phyloP scores from a whole-genome alignment of 2,888 invertebrate species.

The Eristalis arbustorum region DNA sequence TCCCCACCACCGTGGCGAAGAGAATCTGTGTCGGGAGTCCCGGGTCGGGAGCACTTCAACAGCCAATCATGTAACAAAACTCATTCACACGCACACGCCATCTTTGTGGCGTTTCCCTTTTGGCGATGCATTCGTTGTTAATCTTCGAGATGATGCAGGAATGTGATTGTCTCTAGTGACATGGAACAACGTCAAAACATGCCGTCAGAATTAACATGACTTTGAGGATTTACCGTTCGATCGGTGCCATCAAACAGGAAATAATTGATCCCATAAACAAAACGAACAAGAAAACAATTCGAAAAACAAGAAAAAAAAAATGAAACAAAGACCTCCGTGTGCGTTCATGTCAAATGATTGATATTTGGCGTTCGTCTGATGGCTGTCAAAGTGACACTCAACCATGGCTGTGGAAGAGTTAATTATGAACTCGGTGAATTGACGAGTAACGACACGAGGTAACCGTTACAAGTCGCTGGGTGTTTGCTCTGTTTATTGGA shows the following conservation, averaged over 20 bases:
- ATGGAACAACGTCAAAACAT: constrained; percentile 48
- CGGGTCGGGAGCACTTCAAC: constrained; percentile 33
- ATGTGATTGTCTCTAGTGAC: constrained; percentile 41
- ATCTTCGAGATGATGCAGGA: constrained; percentile 31
- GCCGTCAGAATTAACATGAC: constrained; percentile 59
- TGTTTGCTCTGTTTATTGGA: constrained; percentile 35
- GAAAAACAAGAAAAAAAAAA: neutral
- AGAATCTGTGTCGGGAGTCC: neutral
- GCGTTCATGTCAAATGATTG: constrained; percentile 30
- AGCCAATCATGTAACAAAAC: constrained; percentile 48
- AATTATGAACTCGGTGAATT: constrained; percentile 49
- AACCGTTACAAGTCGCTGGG: constrained; percentile 11
- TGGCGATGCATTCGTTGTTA: constrained; percentile 50
- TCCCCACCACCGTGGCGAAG: constrained; percentile 44
- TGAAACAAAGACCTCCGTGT: constrained; percentile 5
- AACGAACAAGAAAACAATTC: neutral
- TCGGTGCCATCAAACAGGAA: constrained; percentile 61
- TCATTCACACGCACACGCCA: constrained; percentile 52
- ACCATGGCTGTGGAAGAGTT: constrained; percentile 20
- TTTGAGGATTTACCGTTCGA: constrained; percentile 55
- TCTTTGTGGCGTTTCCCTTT: constrained; percentile 6
- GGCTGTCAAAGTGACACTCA: constrained; percentile 37
- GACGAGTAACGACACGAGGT: constrained; percentile 9
- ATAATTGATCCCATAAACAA: constrained; percentile 37
- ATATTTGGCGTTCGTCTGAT: constrained; percentile 16